These are phyloP conservation scores for Entomyzon cyanotis DNA, from an alignment of 2,113 vertebrate genomes.

Conservation along the genomic window DNA sequence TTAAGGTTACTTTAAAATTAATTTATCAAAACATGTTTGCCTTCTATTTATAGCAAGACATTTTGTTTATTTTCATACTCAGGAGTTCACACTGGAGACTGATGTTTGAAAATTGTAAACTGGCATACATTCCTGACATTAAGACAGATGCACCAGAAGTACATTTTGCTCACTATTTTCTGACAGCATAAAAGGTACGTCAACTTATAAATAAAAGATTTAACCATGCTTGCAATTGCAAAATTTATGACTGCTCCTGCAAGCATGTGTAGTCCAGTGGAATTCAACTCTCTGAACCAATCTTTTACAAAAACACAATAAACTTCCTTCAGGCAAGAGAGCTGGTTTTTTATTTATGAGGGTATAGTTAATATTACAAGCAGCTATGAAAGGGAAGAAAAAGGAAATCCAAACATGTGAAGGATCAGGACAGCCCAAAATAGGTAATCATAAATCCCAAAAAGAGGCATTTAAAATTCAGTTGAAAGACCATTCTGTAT, in stretches of 20 bases:
- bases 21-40: background rate
- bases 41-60: background rate
- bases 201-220: constrained; percentile 54
- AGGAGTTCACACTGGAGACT: background rate
- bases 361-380: constrained; percentile 32
- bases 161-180: constrained; percentile 7
- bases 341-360: background rate
- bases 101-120: background rate
- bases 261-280: background rate
- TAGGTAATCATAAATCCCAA: background rate
- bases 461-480: background rate
- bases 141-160: background rate
- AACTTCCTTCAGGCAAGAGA: constrained; percentile 5
- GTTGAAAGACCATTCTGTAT: background rate
- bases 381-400: background rate
- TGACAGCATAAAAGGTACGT: background rate
- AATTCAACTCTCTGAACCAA: constrained; percentile 24
- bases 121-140: background rate
- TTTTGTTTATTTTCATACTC: background rate
- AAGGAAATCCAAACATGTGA: background rate
- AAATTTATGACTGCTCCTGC: constrained; percentile 45
- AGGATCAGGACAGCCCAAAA: background rate
- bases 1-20: background rate
- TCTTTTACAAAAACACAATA: constrained; percentile 19
- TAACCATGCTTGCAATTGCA: background rate